Evolutionary conservation across 92 coral and sea anemone species (phyloP), one percentile per base, ranked within the genome.

Genomic region (Siderastrea radians): DNA sequence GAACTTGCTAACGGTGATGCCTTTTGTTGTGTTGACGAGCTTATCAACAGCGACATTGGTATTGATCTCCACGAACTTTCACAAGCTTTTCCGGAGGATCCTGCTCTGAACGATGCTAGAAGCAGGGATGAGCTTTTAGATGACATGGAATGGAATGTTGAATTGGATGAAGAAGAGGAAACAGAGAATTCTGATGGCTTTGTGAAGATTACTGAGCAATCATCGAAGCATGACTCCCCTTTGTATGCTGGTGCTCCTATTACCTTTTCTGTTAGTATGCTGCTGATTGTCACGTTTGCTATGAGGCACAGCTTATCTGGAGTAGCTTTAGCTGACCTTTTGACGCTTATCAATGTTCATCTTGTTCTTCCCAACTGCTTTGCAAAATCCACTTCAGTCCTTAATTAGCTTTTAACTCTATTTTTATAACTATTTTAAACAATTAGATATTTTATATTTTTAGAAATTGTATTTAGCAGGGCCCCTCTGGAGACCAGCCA

Each of bases 281-380:
- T 92, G 55, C 70, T 84, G 44, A 61, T 92, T 16, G 80, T 92
- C 7, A 84, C 92, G 16, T 92, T 79, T 89, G 90, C 66, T 15
- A 84, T 88, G 82, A 57, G 95, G 7, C 95, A 92, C 57, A 58
- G 64, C 68, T 51, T 92, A 38, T 60, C 95, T 2, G 95, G 95
- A 38, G 73, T 80, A 9, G 92, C 95, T 26, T 53, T 92, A 49
- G 71, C 86, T 16, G 95, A 92, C 73, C 76, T 92, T n/a, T 76
- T 92, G 48, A 15, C 69, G 2, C 88, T 92, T 19, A 81, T 92
- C 43, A 74, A 92, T 16, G 63, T 88, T 6, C 95, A 92, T 64
- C 77, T 84, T 38, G 47, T 74, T 26, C 60, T 75, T 65, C 95
- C 92, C 1, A 92, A 92, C 60, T 78, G 50, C 59, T 87, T 88